Evolutionary conservation across 2,113 vertebrate genomes (phyloP).

Genomic region (Collichthys lucidus): DNA sequence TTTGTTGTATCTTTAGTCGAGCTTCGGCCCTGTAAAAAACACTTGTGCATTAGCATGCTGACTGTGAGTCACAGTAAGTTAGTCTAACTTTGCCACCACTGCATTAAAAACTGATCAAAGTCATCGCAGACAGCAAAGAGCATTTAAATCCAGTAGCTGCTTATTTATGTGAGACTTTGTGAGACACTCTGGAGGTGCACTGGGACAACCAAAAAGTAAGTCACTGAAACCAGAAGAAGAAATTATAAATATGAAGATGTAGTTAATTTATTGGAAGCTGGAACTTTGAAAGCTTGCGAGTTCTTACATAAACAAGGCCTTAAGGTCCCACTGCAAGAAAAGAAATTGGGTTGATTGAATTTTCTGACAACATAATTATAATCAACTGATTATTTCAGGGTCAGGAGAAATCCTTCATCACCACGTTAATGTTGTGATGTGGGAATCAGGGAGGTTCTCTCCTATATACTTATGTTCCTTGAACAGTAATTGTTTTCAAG

Average conservation of each 20-base stretch:
- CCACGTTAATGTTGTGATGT: background rate
- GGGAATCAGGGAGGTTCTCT: background rate
- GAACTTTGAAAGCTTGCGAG: constrained; percentile 10
- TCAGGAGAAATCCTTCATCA: background rate
- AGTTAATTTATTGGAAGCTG: constrained; percentile 12
- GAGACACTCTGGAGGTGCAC: constrained; percentile 7
- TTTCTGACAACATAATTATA: background rate
- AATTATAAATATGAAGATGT: constrained; percentile 10
- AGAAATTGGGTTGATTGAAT: background rate
- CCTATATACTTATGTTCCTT: background rate
- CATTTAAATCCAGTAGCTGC: constrained; percentile 32
- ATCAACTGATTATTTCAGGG: background rate
- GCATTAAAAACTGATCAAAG: constrained; percentile 51
- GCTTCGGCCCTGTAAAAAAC: background rate
- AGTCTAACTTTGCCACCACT: constrained; percentile 43
- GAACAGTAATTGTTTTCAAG: constrained; percentile 18
- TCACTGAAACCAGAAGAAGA: background rate
- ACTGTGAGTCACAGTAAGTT: background rate
- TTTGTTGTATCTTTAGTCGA: background rate
- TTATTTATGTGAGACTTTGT: constrained; percentile 31
- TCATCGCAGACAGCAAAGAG: constrained; percentile 23
- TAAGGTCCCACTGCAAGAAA: background rate
- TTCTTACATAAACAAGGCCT: background rate
- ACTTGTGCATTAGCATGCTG: background rate
- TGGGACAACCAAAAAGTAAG: background rate